Evolutionary conservation across 2,888 invertebrate genomes (phyloP), one percentile per base, ranked within the genome.

Genomic region (Cephus rjabovi): DNA sequence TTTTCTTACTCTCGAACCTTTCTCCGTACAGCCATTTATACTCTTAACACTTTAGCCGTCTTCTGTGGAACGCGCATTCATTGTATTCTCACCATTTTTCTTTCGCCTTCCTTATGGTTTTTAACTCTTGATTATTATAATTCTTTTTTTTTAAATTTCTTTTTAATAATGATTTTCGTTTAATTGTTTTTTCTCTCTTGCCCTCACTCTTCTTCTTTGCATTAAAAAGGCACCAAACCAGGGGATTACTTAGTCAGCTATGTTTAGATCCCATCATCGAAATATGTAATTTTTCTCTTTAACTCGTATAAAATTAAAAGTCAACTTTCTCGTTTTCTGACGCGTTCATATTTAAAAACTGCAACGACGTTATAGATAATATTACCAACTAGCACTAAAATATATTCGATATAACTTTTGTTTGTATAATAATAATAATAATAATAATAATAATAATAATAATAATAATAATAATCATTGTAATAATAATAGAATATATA

Each of bases 341-440:
- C 76, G 77, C 71, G 11, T 73, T 76, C 40, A 40, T 71, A 81
- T 82, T 85, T 86, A 85, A 81, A 89, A 89, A 89, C 89, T 90
- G 91, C 89, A 91, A 91, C 90, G 90, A 90, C 88, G 88, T 90
- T 90, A 90, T 90, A 89, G 87, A 87, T 89, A 89, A 80, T 84
- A 84, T 90, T 90, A 90, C 88, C 89, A 91, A 90, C 91, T 91
- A 91, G 88, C 88, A 82, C 91, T 91, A 90, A 91, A 91, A 91
- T 91, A 91, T 91, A 90, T 89, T 90, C 88, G 86, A 89, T 91
- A 90, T 91, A 90, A 91, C 88, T 89, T 90, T 87, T 90, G 88
- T 89, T 90, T 89, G 89, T 88, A 87, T 87, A 87, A 83, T 85
- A 85, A 35, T 73, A 76, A 31, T 31, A 70, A 35, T 71, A 71